A percentile compares a stretch with the other conserved stretches of the same genome.
Evolutionary conservation across 2,888 invertebrate genomes (phyloP).

Genomic region (Luperina nickerlii): DNA sequence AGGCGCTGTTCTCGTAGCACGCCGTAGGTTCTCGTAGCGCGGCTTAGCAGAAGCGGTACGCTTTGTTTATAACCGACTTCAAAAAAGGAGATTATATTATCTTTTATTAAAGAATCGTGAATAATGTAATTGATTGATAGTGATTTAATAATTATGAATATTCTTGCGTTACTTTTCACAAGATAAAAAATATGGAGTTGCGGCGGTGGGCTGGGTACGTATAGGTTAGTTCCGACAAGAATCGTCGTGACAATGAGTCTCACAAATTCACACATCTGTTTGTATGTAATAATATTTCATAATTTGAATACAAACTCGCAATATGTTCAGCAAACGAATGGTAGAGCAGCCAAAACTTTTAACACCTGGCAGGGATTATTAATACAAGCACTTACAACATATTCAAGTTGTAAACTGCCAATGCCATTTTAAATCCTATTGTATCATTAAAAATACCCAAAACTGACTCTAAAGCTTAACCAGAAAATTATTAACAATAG

Average conservation of each 20-base stretch:
- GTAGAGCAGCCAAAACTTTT: neutral
- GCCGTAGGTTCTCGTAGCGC: constrained; percentile 21
- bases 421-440: too few species aligned
- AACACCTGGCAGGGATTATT: neutral
- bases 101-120: neutral
- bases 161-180: neutral
- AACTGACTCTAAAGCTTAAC: neutral
- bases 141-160: neutral
- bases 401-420: constrained; percentile 38
- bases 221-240: too few species aligned
- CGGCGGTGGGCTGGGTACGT: neutral
- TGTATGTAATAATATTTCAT: neutral
- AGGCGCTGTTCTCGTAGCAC: constrained; percentile 17
- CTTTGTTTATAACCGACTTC: neutral
- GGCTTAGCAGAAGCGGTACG: constrained; percentile 21
- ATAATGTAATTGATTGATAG: neutral
- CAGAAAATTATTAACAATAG: constrained; percentile 17
- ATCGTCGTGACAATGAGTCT: neutral
- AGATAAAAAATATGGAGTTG: neutral
- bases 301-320: neutral
- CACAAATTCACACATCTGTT: neutral
- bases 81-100: too few species aligned
- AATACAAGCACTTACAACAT: neutral
- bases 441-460: too few species aligned
- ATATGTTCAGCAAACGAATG: neutral